Evolutionary conservation across 2,888 invertebrate species (phyloP).

Genomic region (Cryptocheilus praepositus): DNA sequence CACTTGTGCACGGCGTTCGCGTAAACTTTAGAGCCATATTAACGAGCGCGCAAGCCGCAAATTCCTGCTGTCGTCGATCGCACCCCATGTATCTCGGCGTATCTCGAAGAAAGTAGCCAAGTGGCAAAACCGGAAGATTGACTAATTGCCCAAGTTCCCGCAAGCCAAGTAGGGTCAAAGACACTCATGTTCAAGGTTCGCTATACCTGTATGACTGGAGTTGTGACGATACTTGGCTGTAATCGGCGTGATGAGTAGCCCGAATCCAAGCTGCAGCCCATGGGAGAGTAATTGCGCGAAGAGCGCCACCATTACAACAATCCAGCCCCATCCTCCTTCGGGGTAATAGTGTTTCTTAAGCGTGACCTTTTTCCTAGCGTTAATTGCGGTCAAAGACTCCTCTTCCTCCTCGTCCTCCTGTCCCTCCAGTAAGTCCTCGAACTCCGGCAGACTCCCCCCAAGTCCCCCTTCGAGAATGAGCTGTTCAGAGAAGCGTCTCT

Average conservation of each 20-base stretch:
- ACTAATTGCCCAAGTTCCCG: too few relatives aligned
- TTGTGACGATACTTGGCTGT: conserved; percentile 44
- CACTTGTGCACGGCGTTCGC: neutral
- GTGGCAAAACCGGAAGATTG: too few relatives aligned
- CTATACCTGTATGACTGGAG: conserved; percentile 56
- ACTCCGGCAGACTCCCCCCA: conserved; percentile 49
- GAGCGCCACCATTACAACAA: conserved; percentile 83
- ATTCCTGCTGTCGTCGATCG: neutral
- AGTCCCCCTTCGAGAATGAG: conserved; percentile 66
- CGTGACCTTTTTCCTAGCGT: conserved; percentile 64
- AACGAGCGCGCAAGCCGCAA: neutral
- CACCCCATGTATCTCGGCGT: too few relatives aligned
- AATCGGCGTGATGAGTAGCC: conserved; percentile 70
- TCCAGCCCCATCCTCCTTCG: conserved; percentile 92
- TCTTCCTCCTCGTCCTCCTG: conserved; percentile 52
- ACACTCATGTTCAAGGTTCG: too few relatives aligned
- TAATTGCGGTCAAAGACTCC: conserved; percentile 61
- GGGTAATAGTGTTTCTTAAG: conserved; percentile 84
- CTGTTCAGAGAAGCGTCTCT: conserved; percentile 66
- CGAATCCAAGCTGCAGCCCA: conserved; percentile 82
- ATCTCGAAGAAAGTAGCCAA: too few relatives aligned
- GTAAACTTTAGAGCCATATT: neutral
- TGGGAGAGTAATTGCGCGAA: conserved; percentile 84
- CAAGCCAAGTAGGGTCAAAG: neutral
- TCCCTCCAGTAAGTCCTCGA: conserved; percentile 55